Evolutionary conservation across 2,888 invertebrate genomes (phyloP).

Genomic region (Ditula angustiorana): DNA sequence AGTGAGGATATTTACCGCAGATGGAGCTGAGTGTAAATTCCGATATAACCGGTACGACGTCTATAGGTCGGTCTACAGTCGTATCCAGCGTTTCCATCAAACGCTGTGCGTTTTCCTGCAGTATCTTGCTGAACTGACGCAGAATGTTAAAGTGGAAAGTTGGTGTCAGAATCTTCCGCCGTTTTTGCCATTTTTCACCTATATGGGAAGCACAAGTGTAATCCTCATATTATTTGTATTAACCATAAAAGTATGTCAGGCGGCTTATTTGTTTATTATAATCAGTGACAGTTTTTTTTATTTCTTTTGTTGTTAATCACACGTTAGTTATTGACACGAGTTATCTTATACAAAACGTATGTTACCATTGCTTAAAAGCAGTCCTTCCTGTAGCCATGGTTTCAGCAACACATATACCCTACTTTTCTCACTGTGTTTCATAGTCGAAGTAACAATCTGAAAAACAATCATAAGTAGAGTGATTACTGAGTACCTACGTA

Average conservation of each 20-base stretch:
- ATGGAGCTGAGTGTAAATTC: conserved; percentile 87
- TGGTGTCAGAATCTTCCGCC: conserved; percentile 82
- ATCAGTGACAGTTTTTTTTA: too few relatives aligned
- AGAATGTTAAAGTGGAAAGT: conserved; percentile 85
- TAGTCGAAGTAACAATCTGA: conserved; percentile 79
- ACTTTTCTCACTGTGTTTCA: conserved; percentile 81
- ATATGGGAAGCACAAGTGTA: too few relatives aligned
- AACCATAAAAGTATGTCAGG: conserved; percentile 14
- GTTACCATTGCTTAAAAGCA: conserved; percentile 75
- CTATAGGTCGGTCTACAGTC: conserved; percentile 48
- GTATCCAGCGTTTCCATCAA: conserved; percentile 60
- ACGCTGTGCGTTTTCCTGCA: conserved; percentile 70
- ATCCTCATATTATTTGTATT: background rate
- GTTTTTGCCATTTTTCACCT: conserved; percentile 78
- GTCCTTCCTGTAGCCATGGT: conserved; percentile 82
- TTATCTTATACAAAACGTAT: background rate
- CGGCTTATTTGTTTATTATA: too few relatives aligned
- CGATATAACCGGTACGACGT: conserved; percentile 85
- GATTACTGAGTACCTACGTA: background rate
- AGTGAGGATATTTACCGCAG: conserved; percentile 82
- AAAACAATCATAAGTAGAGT: conserved; percentile 2
- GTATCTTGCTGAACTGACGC: conserved; percentile 54
- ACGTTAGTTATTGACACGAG: background rate
- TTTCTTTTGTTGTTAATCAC: too few relatives aligned
- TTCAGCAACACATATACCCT: conserved; percentile 72